phyloP scores from a whole-genome alignment of 2,797 vertebrate species.

The Chrysolophus pictus region DNA sequence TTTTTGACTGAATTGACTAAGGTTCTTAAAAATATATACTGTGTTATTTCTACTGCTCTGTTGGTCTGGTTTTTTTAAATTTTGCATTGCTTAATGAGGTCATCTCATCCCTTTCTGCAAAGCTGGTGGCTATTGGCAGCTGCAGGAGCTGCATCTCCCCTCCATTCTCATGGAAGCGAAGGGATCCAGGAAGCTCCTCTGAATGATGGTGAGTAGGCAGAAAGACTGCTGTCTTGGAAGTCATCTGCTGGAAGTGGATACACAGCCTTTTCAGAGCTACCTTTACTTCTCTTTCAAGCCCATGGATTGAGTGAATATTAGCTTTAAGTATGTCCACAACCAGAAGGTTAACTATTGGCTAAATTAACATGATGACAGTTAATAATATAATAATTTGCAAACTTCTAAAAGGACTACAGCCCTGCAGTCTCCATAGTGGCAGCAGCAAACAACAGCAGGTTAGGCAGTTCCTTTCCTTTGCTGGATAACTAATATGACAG shows the following conservation, averaged over 20 bases:
- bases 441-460: not conserved
- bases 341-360: not conserved
- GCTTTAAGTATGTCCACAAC: not conserved
- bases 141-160: slow-evolving; percentile 2
- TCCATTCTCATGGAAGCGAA: not conserved
- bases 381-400: slow-evolving; percentile 25
- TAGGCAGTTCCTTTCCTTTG: not conserved
- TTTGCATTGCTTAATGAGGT: not conserved
- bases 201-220: not conserved
- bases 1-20: slow-evolving; percentile 41
- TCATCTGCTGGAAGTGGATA: not conserved
- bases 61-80: not conserved
- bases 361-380: not conserved
- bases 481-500: not conserved
- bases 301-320: slow-evolving; percentile 20
- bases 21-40: slow-evolving; percentile 25
- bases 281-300: slow-evolving; percentile 41
- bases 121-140: not conserved
- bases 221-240: not conserved
- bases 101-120: not conserved
- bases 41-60: not conserved
- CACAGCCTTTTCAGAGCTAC: not conserved
- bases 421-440: not conserved
- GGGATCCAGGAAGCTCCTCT: not conserved
- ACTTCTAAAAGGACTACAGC: slow-evolving; percentile 40